Conservation (phyloP, 2,113 vertebrate species). For the Ariopsis seemanni region DNA sequence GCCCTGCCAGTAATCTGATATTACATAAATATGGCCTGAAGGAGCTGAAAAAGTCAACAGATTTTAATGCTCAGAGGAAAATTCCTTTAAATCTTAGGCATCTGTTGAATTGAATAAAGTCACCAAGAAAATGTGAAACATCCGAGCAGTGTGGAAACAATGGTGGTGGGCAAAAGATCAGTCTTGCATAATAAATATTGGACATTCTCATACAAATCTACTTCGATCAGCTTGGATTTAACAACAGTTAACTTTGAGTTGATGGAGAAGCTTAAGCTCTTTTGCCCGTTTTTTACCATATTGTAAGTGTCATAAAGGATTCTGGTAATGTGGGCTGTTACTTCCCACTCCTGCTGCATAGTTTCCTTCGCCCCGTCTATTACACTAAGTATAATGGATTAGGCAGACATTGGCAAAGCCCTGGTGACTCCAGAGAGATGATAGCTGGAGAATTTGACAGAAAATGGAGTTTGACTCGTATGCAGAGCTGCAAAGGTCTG, state of each 20-base stretch:
- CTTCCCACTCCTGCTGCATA: constrained; percentile 39
- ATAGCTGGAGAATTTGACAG: constrained; percentile 45
- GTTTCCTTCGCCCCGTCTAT: constrained; percentile 21
- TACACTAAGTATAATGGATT: constrained; percentile 42
- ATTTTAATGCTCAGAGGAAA: constrained; percentile 3
- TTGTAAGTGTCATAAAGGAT: constrained; percentile 17
- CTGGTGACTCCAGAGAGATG: constrained; percentile 39
- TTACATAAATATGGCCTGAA: background rate
- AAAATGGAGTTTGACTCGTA: constrained; percentile 27
- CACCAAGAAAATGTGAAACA: constrained; percentile 41
- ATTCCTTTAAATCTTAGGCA: constrained; percentile 37
- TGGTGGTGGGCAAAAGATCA: constrained; percentile 39
- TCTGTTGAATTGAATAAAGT: constrained; percentile 32
- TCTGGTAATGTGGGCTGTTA: constrained; percentile 30
- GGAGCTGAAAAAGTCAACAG: background rate
- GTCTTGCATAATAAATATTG: constrained; percentile 28
- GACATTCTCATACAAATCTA: background rate
- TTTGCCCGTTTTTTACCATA: background rate
- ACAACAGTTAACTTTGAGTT: background rate
- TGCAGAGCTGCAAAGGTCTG: constrained; percentile 16
- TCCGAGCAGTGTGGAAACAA: constrained; percentile 42
- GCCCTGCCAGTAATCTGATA: background rate
- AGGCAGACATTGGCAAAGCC: constrained; percentile 34
- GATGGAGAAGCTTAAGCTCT: background rate
- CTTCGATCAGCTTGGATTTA: constrained; percentile 8